These are phyloP conservation scores for Plodia interpunctella DNA, from an alignment of 1,140 invertebrate genomes.

Conservation along the genomic window DNA sequence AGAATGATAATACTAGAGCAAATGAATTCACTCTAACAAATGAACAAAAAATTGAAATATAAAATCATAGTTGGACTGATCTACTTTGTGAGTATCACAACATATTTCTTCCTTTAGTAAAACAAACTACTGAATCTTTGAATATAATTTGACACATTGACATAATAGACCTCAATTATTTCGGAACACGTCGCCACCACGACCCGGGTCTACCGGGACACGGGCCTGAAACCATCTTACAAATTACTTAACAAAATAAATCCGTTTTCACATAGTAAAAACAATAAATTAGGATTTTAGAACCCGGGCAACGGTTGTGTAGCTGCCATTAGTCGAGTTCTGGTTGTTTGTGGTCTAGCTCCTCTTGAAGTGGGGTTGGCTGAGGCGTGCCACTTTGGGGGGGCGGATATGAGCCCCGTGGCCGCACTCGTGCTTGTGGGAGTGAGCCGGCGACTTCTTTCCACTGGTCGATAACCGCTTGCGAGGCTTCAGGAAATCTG, in stretches of 20 bases:
- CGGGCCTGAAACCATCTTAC: slow-evolving; percentile 58
- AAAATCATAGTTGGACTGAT: too few species aligned
- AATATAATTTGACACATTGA: too few species aligned
- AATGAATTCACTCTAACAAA: too few species aligned
- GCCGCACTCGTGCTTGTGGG: slow-evolving; percentile 59
- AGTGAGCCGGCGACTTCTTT: slow-evolving; percentile 63
- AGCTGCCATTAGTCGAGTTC: neutral
- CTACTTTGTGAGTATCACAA: too few species aligned
- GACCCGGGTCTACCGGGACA: neutral
- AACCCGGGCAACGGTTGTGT: neutral
- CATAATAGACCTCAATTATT: too few species aligned
- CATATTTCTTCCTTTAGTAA: neutral
- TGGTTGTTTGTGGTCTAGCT: slow-evolving; percentile 43
- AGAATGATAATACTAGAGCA: too few species aligned
- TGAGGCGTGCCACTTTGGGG: slow-evolving; percentile 60
- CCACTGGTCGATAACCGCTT: slow-evolving; percentile 58
- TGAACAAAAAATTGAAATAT: too few species aligned
- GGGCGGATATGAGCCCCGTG: slow-evolving; percentile 63
- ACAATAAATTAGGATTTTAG: slow-evolving; percentile 62
- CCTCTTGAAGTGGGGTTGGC: slow-evolving; percentile 59
- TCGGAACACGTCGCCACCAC: neutral
- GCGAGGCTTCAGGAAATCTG: slow-evolving; percentile 72
- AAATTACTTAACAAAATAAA: slow-evolving; percentile 71
- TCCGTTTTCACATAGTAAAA: slow-evolving; percentile 43
- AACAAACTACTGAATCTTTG: too few species aligned